phyloP scores from a whole-genome alignment of 2,113 vertebrate species.

The Dinomys branickii region DNA sequence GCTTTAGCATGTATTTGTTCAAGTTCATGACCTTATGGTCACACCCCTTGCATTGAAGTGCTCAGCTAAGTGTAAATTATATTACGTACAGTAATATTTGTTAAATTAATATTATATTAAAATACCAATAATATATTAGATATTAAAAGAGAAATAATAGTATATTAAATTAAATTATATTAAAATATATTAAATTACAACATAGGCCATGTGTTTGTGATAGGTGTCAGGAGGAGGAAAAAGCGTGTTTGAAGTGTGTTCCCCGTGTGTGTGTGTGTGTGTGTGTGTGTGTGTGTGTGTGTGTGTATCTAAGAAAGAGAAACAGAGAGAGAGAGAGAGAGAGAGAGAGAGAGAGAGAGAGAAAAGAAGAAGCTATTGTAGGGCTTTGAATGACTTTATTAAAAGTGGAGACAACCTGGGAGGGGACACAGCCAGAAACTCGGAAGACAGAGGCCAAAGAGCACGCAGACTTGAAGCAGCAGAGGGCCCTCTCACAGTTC shows the following conservation, averaged over 20 bases:
- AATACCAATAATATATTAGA: too few species aligned
- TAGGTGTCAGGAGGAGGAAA: not conserved
- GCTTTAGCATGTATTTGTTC: not conserved
- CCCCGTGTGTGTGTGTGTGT: not conserved
- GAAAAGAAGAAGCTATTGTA: too few species aligned
- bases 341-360: too few species aligned
- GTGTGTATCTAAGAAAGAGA: too few species aligned
- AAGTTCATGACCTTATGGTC: not conserved
- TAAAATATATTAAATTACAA: not conserved
- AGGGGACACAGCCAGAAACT: not conserved
- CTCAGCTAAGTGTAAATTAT: not conserved
- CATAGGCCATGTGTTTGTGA: not conserved
- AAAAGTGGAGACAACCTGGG: not conserved
- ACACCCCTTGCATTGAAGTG: not conserved
- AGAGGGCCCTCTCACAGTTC: too few species aligned
- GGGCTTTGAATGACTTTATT: too few species aligned
- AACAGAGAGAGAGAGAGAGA: too few species aligned
- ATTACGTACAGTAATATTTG: not conserved
- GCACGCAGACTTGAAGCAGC: fast-evolving
- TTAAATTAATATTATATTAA: too few species aligned
- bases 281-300: not conserved
- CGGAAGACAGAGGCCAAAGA: not conserved
- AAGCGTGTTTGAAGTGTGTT: not conserved
- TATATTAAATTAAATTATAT: too few species aligned
- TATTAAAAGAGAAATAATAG: too few species aligned